phyloP scores from a whole-genome alignment of 2,113 vertebrate species.

The Bungarus multicinctus region DNA sequence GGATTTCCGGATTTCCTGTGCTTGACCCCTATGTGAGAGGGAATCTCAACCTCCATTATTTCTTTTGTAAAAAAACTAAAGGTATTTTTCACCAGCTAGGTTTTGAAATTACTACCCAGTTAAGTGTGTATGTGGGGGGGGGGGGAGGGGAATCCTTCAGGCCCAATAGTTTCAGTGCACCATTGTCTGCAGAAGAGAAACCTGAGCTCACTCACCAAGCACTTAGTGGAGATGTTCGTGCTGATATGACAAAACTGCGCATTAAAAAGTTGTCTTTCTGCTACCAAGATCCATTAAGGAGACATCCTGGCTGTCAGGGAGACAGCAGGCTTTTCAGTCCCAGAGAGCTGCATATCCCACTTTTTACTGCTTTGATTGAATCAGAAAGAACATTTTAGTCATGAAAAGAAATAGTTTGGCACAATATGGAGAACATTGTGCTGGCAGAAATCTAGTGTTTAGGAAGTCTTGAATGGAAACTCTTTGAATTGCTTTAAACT shows the following conservation, averaged over 20 bases:
- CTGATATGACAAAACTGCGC: background rate
- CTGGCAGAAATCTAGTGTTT: background rate
- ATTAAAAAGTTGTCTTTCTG: constrained; percentile 24
- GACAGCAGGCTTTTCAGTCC: constrained; percentile 40
- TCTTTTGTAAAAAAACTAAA: background rate
- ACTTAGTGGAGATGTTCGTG: constrained; percentile 18
- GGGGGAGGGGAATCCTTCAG: background rate
- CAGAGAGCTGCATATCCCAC: constrained; percentile 23
- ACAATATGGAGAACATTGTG: background rate
- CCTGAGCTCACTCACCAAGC: constrained; percentile 17
- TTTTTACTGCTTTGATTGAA: constrained; percentile 17
- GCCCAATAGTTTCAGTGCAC: background rate
- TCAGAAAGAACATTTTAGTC: constrained; percentile 40
- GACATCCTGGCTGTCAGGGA: constrained; percentile 21
- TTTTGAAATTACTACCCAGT: background rate
- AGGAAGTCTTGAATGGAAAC: background rate
- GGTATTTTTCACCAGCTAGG: background rate
- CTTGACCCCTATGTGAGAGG: background rate
- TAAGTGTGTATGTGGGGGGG: background rate
- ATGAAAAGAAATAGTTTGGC: constrained; percentile 37
- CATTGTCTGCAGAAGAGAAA: background rate
- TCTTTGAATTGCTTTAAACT: background rate
- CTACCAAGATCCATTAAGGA: constrained; percentile 3
- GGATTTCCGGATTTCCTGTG: no score
- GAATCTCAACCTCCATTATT: background rate